Evolutionary conservation across 2,797 vertebrate species (phyloP).

Genomic region (Paratrypauchen microcephalus): DNA sequence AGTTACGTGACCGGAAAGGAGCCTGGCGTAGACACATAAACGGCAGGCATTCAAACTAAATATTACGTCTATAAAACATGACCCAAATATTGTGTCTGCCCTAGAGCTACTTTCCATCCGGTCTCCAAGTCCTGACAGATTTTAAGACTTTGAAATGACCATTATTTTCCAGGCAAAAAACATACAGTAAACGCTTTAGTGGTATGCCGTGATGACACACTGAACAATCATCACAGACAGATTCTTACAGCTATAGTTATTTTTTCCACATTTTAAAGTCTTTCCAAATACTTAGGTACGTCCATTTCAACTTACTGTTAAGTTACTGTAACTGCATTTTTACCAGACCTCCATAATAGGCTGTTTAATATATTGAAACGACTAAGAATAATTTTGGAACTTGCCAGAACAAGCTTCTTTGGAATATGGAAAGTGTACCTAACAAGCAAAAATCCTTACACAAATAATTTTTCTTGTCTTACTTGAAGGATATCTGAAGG

Average conservation of each 20-base stretch:
- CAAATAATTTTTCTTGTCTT: neutral
- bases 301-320: neutral
- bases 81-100: slow-evolving; percentile 71
- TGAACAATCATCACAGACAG: slow-evolving; percentile 20
- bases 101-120: slow-evolving; percentile 55
- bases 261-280: neutral
- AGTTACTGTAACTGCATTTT: neutral
- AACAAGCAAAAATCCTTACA: too few species aligned
- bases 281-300: neutral
- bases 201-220: slow-evolving; percentile 26
- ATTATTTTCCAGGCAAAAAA: slow-evolving; percentile 43
- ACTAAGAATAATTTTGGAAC: neutral
- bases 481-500: neutral
- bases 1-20: slow-evolving; percentile 57
- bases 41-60: slow-evolving; percentile 58
- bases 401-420: neutral
- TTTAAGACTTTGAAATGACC: slow-evolving; percentile 46
- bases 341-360: neutral
- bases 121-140: slow-evolving; percentile 51
- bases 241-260: neutral
- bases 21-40: slow-evolving; percentile 52
- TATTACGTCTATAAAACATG: slow-evolving; percentile 71
- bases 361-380: neutral
- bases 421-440: neutral
- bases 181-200: slow-evolving; percentile 33